phyloP scores from a whole-genome alignment of 2,888 invertebrate species.

The Macrosoma leucophasiata region DNA sequence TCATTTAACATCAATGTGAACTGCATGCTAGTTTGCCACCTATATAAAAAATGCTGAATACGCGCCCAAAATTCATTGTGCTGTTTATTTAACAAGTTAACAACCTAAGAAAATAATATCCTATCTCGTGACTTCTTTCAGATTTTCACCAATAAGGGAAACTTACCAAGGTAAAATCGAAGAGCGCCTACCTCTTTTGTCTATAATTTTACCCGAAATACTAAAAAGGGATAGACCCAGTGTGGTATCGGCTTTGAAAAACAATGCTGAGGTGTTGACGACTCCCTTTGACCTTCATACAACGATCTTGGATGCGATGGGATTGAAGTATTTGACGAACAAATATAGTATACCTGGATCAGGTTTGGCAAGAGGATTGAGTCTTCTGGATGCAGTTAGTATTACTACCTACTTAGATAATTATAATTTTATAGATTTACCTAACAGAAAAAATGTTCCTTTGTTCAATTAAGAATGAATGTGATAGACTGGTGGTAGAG shows the following conservation, averaged over 20 bases:
- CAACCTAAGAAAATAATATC: too few species aligned
- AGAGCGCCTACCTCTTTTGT: conserved; percentile 91
- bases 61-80: too few species aligned
- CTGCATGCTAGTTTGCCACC: too few species aligned
- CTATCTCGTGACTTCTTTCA: too few species aligned
- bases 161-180: conserved; percentile 83
- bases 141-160: conserved; percentile 25
- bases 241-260: conserved; percentile 76
- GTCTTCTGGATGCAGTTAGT: conserved; percentile 27
- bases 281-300: conserved; percentile 92
- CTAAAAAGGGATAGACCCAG: conserved; percentile 77
- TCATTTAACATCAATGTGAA: too few species aligned
- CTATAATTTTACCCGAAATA: conserved; percentile 83
- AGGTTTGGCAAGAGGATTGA: conserved; percentile 26
- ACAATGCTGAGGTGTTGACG: conserved; percentile 80
- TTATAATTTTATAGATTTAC: too few species aligned
- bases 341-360: conserved; percentile 21
- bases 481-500: too few species aligned
- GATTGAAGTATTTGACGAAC: conserved; percentile 20
- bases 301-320: conserved; percentile 57
- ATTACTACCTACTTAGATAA: too few species aligned
- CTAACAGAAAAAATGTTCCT: too few species aligned
- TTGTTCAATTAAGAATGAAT: too few species aligned
- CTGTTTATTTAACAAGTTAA: too few species aligned
- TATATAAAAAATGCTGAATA: too few species aligned